A percentile compares a stretch with the other conserved stretches of the same genome.
These are phyloP conservation scores for Toxotes lorentzi DNA, from an alignment of 2,797 vertebrate genomes.

Conservation along the genomic window DNA sequence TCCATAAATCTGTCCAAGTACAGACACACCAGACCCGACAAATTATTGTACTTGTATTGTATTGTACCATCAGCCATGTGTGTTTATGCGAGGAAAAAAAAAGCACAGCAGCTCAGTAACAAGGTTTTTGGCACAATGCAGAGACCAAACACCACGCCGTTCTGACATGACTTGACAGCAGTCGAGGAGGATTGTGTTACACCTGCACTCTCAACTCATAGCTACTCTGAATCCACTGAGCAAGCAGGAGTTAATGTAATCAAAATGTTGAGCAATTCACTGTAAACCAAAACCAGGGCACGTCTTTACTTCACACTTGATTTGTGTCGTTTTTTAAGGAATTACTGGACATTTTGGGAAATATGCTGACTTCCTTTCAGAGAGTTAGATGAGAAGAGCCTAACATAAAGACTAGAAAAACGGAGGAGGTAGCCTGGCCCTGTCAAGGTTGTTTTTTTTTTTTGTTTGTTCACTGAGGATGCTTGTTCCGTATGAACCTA, in stretches of 20 bases:
- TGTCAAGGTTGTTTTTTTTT: not conserved
- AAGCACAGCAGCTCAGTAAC: slow-evolving; percentile 48
- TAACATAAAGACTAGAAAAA: slow-evolving; percentile 5
- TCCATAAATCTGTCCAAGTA: slow-evolving; percentile 70
- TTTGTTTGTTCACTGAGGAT: not conserved
- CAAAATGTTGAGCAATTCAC: slow-evolving; percentile 35
- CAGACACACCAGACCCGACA: slow-evolving; percentile 65
- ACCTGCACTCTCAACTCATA: slow-evolving; percentile 41
- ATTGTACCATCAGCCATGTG: slow-evolving; percentile 21
- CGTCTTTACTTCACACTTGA: not conserved
- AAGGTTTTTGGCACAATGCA: slow-evolving; percentile 51
- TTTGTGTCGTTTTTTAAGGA: not conserved
- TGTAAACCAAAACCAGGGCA: not conserved
- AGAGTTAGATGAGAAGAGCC: not conserved
- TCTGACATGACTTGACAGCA: slow-evolving; percentile 71
- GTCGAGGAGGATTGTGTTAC: slow-evolving; percentile 51
- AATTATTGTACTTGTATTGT: slow-evolving; percentile 29
- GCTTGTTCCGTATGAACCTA: not conserved
- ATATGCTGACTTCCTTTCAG: not conserved
- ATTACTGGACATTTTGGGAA: not conserved
- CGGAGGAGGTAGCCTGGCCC: not conserved
- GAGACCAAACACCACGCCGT: slow-evolving; percentile 46
- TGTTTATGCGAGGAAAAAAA: slow-evolving; percentile 30
- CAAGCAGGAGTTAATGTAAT: slow-evolving; percentile 25
- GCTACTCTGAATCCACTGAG: slow-evolving; percentile 33